Percentiles rank a stretch among this genome's conserved stretches.
Evolutionary conservation across 2,888 invertebrate genomes (phyloP).

Genomic region (Drosophila subquinaria): DNA sequence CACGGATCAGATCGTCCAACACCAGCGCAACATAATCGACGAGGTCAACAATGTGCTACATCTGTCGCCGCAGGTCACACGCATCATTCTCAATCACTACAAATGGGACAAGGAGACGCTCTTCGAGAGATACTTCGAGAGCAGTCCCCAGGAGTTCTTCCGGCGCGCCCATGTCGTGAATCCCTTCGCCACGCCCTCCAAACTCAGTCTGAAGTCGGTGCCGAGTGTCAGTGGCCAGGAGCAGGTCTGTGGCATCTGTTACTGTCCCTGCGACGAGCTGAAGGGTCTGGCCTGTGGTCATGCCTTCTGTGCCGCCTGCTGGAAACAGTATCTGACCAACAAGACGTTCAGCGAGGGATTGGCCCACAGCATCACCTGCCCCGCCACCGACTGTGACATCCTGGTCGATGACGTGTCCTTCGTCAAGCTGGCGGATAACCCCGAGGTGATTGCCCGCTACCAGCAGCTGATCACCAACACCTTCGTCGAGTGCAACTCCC

Average conservation of each 20-base stretch:
- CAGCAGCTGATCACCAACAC: slow-evolving; percentile 99
- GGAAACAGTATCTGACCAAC: slow-evolving; percentile 98
- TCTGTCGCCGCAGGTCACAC: slow-evolving; percentile 94
- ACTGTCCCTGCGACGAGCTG: slow-evolving; percentile 94
- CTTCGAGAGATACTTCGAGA: slow-evolving; percentile 98
- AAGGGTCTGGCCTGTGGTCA: slow-evolving; percentile 98
- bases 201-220: slow-evolving; percentile 87
- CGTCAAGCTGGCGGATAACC: slow-evolving; percentile 94
- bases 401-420: slow-evolving; percentile 98
- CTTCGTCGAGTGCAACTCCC: slow-evolving; percentile 98
- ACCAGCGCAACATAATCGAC: slow-evolving; percentile 98
- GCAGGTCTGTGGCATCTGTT: slow-evolving; percentile 96
- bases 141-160: slow-evolving; percentile 97
- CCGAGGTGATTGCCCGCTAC: slow-evolving; percentile 95
- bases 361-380: slow-evolving; percentile 97
- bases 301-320: slow-evolving; percentile 96
- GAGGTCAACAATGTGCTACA: slow-evolving; percentile 98
- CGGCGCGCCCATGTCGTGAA: slow-evolving; percentile 97
- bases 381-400: slow-evolving; percentile 98
- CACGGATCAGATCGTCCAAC: slow-evolving; percentile 97
- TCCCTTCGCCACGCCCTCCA: slow-evolving; percentile 89
- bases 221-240: slow-evolving; percentile 86
- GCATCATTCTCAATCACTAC: slow-evolving; percentile 98
- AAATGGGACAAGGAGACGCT: slow-evolving; percentile 99
- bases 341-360: slow-evolving; percentile 99